Evolutionary conservation across 2,888 invertebrate species (phyloP).

Genomic region (Ophioninae sp.): DNA sequence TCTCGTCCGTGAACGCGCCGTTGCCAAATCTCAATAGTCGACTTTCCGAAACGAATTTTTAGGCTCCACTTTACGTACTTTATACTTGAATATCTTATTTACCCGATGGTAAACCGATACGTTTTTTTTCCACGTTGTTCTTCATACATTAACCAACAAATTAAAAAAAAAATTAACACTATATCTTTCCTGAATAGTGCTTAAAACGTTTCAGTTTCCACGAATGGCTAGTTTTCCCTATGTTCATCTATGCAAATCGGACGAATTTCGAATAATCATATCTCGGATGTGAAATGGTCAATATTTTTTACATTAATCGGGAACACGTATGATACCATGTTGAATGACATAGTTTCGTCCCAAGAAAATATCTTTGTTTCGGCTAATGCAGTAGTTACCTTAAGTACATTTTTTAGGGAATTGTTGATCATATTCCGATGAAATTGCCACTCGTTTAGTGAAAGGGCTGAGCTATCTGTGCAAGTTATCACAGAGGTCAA

Average conservation of each 20-base stretch:
- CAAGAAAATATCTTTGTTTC: too few species aligned
- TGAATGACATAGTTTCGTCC: too few species aligned
- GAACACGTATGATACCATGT: too few species aligned
- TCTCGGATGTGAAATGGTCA: too few species aligned
- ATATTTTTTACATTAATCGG: too few species aligned
- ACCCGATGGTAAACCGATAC: not conserved
- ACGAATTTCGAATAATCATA: too few species aligned
- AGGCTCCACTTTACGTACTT: conserved; percentile 3
- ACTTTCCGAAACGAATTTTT: not conserved
- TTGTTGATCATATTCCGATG: too few species aligned
- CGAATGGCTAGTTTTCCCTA: conserved; percentile 4
- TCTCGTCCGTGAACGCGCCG: conserved; percentile 5
- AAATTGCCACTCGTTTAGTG: too few species aligned
- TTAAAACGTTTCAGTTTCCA: not conserved
- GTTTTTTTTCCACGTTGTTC: not conserved
- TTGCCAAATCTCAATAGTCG: conserved; percentile 11
- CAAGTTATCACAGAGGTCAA: too few species aligned
- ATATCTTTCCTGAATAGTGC: not conserved
- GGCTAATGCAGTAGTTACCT: too few species aligned
- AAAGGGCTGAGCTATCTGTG: too few species aligned
- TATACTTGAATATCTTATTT: not conserved
- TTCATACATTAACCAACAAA: not conserved
- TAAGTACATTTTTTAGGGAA: too few species aligned
- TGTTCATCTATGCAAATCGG: not conserved
- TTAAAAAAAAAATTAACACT: not conserved